Percentiles rank a stretch among this genome's conserved stretches.
These are phyloP conservation scores for Tachysurus vachellii DNA, from an alignment of 2,113 vertebrate genomes.

Conservation along the genomic window DNA sequence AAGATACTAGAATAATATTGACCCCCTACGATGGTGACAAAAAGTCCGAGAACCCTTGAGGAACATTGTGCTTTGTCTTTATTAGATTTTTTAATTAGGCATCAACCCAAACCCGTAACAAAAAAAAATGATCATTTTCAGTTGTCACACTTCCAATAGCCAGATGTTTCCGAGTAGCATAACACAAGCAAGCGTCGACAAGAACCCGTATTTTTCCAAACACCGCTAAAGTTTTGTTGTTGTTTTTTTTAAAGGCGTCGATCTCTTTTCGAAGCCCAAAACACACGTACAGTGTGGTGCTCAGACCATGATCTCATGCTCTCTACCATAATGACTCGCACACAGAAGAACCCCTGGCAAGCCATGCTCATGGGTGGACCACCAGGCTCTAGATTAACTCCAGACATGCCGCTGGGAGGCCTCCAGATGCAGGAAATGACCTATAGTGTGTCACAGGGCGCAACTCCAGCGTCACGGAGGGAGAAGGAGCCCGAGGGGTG, in stretches of 20 bases:
- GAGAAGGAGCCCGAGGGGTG: constrained; percentile 20
- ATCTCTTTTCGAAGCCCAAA: constrained; percentile 5
- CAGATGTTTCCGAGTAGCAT: neutral
- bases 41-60: neutral
- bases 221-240: neutral
- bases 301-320: constrained; percentile 51
- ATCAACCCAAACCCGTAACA: too few species aligned
- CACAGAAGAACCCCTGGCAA: constrained; percentile 26
- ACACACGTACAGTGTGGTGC: constrained; percentile 18
- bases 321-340: constrained; percentile 40
- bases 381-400: constrained; percentile 43
- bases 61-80: neutral
- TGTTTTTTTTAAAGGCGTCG: neutral
- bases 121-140: neutral
- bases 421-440: constrained; percentile 49
- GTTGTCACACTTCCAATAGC: neutral
- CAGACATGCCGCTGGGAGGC: constrained; percentile 42
- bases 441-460: constrained; percentile 36
- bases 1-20: too few species aligned
- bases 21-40: too few species aligned
- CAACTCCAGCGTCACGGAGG: constrained; percentile 45
- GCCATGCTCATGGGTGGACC: constrained; percentile 45
- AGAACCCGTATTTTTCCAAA: neutral
- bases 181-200: neutral
- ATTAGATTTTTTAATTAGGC: too few species aligned